phyloP scores from a whole-genome alignment of 2,113 vertebrate genomes.

The Pogonocichla stellata region DNA sequence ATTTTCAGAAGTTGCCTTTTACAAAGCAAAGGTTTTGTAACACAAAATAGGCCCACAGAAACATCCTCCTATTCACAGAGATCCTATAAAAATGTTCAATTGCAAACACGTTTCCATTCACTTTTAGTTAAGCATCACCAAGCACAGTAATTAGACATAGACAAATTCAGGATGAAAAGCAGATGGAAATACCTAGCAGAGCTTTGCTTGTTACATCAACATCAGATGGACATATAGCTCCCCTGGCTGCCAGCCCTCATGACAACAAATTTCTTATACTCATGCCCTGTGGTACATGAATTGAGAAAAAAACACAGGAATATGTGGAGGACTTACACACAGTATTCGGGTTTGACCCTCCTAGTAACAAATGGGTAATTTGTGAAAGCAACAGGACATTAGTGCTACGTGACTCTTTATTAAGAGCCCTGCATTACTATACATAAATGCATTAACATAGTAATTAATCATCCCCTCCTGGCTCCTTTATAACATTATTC shows the following conservation, averaged over 20 bases:
- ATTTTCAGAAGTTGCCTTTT: neutral
- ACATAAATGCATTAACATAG: neutral
- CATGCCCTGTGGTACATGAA: neutral
- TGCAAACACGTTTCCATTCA: neutral
- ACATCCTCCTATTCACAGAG: neutral
- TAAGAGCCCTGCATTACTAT: neutral
- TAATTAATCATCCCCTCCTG: slow-evolving; percentile 35
- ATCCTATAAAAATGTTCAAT: neutral
- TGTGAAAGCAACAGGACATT: neutral
- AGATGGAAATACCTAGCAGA: neutral
- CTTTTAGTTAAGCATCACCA: slow-evolving; percentile 1
- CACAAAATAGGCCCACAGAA: neutral
- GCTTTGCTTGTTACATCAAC: neutral
- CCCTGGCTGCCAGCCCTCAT: neutral
- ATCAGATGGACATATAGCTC: neutral
- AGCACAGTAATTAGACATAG: neutral
- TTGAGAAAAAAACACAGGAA: fast-evolving
- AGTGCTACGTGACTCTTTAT: neutral
- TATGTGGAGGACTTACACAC: neutral
- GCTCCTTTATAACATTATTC: neutral
- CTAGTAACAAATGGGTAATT: neutral
- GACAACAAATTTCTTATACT: neutral
- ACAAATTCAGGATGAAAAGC: slow-evolving; percentile 12
- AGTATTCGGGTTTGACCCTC: neutral
- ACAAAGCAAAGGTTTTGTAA: neutral